Percentiles rank a stretch among this genome's conserved stretches.
Conservation (phyloP, 64 coral and sea anemone genomes). For the Cladopsammia gracilis region DNA sequence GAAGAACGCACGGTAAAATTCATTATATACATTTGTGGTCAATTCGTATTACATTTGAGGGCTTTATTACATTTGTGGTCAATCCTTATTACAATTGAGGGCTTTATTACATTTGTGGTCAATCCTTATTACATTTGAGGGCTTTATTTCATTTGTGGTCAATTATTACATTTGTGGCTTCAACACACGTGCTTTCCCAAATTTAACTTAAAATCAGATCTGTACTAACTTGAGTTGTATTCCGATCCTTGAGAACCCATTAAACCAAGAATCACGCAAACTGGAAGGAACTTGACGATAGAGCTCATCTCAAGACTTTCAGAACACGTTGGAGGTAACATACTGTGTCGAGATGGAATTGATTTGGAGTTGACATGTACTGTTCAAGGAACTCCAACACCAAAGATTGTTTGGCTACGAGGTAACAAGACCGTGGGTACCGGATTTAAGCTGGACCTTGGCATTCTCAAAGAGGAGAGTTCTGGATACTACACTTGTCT, state of each 20-base stretch:
- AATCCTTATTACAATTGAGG: too few relatives aligned
- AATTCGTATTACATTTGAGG: too few relatives aligned
- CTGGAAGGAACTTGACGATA: constrained; percentile 14
- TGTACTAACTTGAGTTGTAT: background rate
- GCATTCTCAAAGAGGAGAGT: constrained; percentile 42
- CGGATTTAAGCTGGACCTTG: constrained; percentile 6
- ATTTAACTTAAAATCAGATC: too few relatives aligned
- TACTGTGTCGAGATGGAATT: constrained; percentile 34
- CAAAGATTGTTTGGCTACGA: constrained; percentile 53
- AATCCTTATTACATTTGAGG: too few relatives aligned
- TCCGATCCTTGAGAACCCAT: background rate
- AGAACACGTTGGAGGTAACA: constrained; percentile 30
- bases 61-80: too few relatives aligned
- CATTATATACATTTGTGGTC: too few relatives aligned
- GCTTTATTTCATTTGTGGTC: too few relatives aligned
- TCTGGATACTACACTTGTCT: constrained; percentile 77
- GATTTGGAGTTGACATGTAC: constrained; percentile 44
- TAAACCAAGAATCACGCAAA: background rate
- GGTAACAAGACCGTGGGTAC: constrained; percentile 34
- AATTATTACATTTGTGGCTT: too few relatives aligned
- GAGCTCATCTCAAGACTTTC: constrained; percentile 3
- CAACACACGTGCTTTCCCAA: too few relatives aligned
- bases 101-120: too few relatives aligned
- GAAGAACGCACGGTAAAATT: too few relatives aligned
- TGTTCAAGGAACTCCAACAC: constrained; percentile 37